phyloP scores from a whole-genome alignment of 2,113 vertebrate genomes.

The Bos indicus region DNA sequence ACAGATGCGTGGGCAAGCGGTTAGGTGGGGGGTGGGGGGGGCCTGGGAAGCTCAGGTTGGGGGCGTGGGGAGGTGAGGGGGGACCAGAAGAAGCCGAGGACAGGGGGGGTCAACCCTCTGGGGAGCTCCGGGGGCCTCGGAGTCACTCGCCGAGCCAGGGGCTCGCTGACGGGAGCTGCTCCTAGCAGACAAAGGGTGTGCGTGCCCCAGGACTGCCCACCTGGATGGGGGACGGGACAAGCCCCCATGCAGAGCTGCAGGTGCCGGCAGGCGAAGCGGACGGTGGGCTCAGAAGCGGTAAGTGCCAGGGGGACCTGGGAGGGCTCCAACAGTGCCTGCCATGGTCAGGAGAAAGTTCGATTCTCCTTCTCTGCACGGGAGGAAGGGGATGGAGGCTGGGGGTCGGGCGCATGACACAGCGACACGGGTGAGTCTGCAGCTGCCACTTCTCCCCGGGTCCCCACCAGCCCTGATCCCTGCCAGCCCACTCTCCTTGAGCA shows the following conservation, averaged over 20 bases:
- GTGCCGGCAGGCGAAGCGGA: accelerated
- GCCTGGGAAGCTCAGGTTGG: not conserved
- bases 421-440: not conserved
- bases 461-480: not conserved
- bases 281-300: accelerated
- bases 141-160: not conserved
- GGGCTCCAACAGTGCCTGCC: not conserved
- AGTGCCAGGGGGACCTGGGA: not conserved
- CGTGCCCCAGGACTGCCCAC: not conserved
- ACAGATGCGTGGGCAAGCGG: accelerated
- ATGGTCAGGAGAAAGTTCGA: not conserved
- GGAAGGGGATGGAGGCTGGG: not conserved
- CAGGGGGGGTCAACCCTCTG: not conserved
- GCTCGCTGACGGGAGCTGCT: not conserved
- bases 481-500: not conserved
- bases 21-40: not conserved
- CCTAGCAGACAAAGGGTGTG: accelerated
- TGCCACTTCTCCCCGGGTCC: not conserved
- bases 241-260: not conserved
- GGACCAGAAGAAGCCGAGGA: not conserved
- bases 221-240: accelerated
- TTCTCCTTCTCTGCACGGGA: no score
- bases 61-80: not conserved
- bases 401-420: not conserved
- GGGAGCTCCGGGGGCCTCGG: not conserved